Evolutionary conservation across 2,113 vertebrate genomes (phyloP), one percentile per base, ranked within the genome.

Genomic region (Rhodinocichla rosea): DNA sequence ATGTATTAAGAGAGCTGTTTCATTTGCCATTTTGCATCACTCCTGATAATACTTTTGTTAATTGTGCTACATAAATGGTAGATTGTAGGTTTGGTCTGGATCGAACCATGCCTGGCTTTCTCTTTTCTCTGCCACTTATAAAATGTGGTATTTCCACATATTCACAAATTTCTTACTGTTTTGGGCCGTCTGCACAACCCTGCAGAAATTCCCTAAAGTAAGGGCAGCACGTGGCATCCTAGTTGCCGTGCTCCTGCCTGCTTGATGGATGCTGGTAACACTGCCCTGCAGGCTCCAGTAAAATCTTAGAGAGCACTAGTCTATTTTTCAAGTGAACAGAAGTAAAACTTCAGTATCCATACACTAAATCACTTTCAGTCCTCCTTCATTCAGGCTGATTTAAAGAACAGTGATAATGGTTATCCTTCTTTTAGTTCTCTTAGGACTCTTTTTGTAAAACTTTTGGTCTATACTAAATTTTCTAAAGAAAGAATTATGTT

Each of bases 71-170:
- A 15, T 40, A 70, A 87, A 55, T 24, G 11, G 12, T 37, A 87
- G 16, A 45, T 82, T 70, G 17, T 42, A 59, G 39, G 20, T 42
- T 71, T 75, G 27, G 15, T 40, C 21, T n/a, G 35, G 17, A 44
- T 24, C 24, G 47, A 20, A 49, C 5, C 28, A 15, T 22, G 33
- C 14, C 18, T 0, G 1, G 1, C 4, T 50, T 78, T 32, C 8
- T 6, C 30, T 64, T 70, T 89, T 17, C 18, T 77, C 32, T 21
- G 11, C 32, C 21, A 19, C 21, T 2, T 1, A 11, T 13, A 23
- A 30, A 35, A 56, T 0, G 0, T 7, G 5, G 11, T 39, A 47
- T 65, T 87, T 77, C 30, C 2, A 3, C 13, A 7, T 32, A 39
- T 11, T 57, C 23, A n/a, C 40, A 24, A 20, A 68, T 49, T 87